Base-by-base conservation (phyloP, 2,113 vertebrate species). In the Tylochromis polylepis region DNA sequence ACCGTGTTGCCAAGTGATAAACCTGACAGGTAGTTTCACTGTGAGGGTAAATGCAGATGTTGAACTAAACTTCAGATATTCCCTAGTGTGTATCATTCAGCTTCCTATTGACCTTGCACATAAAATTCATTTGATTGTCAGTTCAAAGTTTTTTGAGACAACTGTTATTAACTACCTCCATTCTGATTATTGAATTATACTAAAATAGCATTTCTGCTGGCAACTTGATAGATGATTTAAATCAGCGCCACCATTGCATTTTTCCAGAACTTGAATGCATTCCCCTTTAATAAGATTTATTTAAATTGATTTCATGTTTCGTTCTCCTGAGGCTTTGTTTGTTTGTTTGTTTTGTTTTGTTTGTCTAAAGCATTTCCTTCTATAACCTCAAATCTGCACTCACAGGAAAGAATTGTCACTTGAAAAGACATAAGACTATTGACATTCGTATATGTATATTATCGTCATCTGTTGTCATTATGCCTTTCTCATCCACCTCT, bases 321-420 rank as follows among this genome's bases (percentile, higher is more conserved):
- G 91, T 93, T 91, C 87, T 87, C 91, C 72, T 31, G 87, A 90
- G 90, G 29, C 84, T 92, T 87, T 24, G n/a, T 81, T 82, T 84
- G 62, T 84, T 91, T 92, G 89, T 92, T 91, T 75, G 89, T 95
- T 91, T 91, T 81, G 80, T 91, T 92, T 92, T 93, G 91, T 95
- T 91, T 83, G 65, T 87, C 83, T 88, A 89, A 94, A 91, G 91
- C 91, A 93, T 89, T 85, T 82, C 83, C 87, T 89, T 89, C 84
- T 77, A 88, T 87, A 88, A 56, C 83, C 58, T 78, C 20, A 56
- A 58, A 43, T 75, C 36, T 62, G 20, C 83, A 80, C 80, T 75
- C 10, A 3, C 38, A 83, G 20, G 51, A 79, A 79, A 90, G 43
- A 78, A 92, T 91, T 77, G 90, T 20, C 70, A 24, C 60, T 55